Conservation (phyloP, 1,140 invertebrate species). For the Camponotus floridanus region DNA sequence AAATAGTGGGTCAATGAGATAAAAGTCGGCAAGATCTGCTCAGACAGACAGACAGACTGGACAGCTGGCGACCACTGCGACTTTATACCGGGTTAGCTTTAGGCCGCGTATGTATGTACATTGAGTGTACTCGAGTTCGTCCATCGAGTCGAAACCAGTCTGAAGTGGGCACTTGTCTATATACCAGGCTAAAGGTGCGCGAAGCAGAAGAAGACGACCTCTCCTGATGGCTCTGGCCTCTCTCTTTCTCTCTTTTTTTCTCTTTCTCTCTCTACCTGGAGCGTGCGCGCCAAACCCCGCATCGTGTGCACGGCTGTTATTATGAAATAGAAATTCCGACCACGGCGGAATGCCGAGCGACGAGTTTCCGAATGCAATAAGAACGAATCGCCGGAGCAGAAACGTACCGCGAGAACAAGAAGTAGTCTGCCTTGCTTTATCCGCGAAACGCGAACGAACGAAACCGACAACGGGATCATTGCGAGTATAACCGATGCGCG, state of each 20-base stretch:
- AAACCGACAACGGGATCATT: neutral
- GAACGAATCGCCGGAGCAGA: conserved; percentile 63
- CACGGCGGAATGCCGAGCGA: conserved; percentile 69
- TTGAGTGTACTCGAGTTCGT: neutral
- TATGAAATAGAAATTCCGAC: conserved; percentile 74
- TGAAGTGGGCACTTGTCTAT: conserved; percentile 55
- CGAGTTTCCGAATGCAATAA: conserved; percentile 71
- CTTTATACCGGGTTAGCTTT: conserved; percentile 17
- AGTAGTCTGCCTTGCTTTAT: conserved; percentile 61
- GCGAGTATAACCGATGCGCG: conserved; percentile 20
- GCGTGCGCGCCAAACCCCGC: conserved; percentile 46
- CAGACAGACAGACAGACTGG: conserved; percentile 1
- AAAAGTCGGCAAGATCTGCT: conserved; percentile 54
- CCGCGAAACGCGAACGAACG: conserved; percentile 12
- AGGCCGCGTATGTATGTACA: neutral
- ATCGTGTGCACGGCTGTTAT: conserved; percentile 60
- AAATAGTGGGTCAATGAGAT: conserved; percentile 58
- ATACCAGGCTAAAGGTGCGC: conserved; percentile 40
- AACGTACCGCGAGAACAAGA: conserved; percentile 53
- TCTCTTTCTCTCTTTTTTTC: neutral
- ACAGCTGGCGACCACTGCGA: conserved; percentile 19
- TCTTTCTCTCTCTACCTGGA: conserved; percentile 66
- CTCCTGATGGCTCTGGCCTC: neutral
- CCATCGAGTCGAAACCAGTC: conserved; percentile 59
- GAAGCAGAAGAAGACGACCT: conserved; percentile 16